Base-by-base conservation (phyloP, 2,888 invertebrate species). In the Drosophila neotestacea region DNA sequence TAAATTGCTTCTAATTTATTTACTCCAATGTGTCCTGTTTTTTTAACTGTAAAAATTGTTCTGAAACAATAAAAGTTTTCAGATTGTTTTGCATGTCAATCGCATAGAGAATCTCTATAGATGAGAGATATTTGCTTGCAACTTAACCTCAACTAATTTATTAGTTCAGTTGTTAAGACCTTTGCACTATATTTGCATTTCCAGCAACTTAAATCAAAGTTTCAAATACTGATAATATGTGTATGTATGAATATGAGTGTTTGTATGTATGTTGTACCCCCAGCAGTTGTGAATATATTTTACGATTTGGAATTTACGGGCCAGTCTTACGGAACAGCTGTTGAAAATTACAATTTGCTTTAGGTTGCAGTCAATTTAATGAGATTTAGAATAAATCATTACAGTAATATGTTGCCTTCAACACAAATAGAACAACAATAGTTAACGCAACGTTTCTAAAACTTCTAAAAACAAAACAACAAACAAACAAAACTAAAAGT, bases 401-500 rank as follows among this genome's bases (percentile, higher is more conserved):
- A 58, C 74, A 78, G 83, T 80, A 83, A 84, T 73, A 80, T 76
- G 80, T 85, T 87, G 86, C 88, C 84, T 84, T 84, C 42, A 73
- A 83, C 56, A 55, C 46, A 65, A 74, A 74, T 52, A 62, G 62
- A 73, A 63, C 62, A 84, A 77, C 77, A 68, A 81, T 71, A 84
- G 84, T 84, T 84, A 84, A 84, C 84, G 88, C 88, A 85, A 87
- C 85, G 87, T 85, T 84, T 84, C 75, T 87, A 85, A 85, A 85
- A 79, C 58, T 51, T 64, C 52, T 58, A 70, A 50, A 62, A 72
- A 44, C 34, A 60, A 58, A 55, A 48, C 9, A 51, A 59, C 6
- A 44, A 42, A 27, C 22, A 10, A 69, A 39, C 28, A 38, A 47
- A 56, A 27, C 6, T 48, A 46, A 46, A 51, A 68, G 41, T 30